phyloP scores from a whole-genome alignment of 1,140 invertebrate species.

The Myzus persicae region DNA sequence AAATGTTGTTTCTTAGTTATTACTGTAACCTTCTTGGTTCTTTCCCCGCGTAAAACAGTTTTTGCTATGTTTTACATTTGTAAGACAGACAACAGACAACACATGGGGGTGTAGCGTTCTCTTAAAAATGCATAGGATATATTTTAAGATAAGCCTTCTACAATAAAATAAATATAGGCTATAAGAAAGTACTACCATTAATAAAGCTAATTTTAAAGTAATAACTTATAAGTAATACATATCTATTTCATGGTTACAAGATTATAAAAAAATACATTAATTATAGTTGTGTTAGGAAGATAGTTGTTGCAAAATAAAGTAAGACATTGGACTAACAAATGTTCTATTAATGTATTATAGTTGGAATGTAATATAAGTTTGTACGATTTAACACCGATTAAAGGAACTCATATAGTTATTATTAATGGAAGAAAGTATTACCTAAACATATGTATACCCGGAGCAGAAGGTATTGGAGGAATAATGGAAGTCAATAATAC shows the following conservation, averaged over 20 bases:
- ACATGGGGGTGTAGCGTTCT: no score
- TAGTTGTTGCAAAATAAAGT: background rate
- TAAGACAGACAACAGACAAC: no score
- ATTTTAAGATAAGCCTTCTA: no score
- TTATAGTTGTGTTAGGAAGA: background rate
- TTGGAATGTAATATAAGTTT: background rate
- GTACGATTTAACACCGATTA: conserved; percentile 22
- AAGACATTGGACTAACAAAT: background rate
- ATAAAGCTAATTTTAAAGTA: background rate
- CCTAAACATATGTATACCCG: conserved; percentile 16
- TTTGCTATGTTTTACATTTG: no score
- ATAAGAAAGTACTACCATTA: no score
- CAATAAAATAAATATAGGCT: no score
- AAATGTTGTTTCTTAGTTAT: no score
- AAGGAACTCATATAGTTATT: conserved; percentile 5
- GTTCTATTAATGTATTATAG: conserved; percentile 23
- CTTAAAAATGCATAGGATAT: no score
- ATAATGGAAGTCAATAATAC: conserved; percentile 1
- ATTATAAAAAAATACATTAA: background rate
- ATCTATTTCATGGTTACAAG: no score
- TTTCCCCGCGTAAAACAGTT: no score
- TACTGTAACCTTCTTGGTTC: no score
- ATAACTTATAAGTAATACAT: no score
- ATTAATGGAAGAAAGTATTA: background rate
- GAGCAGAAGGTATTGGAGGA: background rate